Percentiles rank a stretch among this genome's conserved stretches.
These are phyloP conservation scores for Theonella swinhoei DNA, from an alignment of 37 sponge, comb jelly and placozoan genomes.

Conservation along the genomic window DNA sequence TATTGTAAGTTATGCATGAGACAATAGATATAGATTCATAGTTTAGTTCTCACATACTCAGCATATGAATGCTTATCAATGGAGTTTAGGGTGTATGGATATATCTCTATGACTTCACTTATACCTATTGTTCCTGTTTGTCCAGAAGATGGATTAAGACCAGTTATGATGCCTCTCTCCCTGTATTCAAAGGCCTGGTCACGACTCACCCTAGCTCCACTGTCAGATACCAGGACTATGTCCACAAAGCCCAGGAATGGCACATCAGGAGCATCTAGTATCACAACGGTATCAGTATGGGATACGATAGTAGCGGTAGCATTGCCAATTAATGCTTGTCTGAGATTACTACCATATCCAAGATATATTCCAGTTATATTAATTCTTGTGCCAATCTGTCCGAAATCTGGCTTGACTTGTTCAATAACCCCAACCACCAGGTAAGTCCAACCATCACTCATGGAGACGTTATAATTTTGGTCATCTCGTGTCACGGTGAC, in stretches of 20 bases:
- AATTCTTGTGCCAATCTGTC: conserved; percentile 67
- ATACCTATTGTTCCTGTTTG: conserved; percentile 75
- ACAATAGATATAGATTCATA: too few relatives aligned
- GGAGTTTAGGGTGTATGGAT: too few relatives aligned
- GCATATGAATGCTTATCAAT: too few relatives aligned
- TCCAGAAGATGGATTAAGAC: conserved; percentile 37
- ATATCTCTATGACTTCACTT: conserved; percentile 10
- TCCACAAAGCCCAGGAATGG: conserved; percentile 8
- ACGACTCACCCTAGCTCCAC: conserved; percentile 51
- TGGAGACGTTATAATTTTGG: conserved; percentile 13
- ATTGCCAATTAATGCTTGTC: neutral
- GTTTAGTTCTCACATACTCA: too few relatives aligned
- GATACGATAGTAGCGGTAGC: conserved; percentile 7
- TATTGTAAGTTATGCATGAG: neutral
- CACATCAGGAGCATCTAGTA: conserved; percentile 10
- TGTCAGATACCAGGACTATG: conserved; percentile 42
- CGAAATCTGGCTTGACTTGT: conserved; percentile 45
- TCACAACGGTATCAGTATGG: conserved; percentile 8
- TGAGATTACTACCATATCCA: conserved; percentile 53
- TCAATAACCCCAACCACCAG: conserved; percentile 35
- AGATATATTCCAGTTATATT: conserved; percentile 57
- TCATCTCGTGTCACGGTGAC: neutral
- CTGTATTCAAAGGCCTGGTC: conserved; percentile 50
- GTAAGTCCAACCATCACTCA: conserved; percentile 40
- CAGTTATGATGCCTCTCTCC: conserved; percentile 32